Evolutionary conservation across 2,797 vertebrate species (phyloP), one percentile per base, ranked within the genome.

Genomic region (Gambusia yucatana): DNA sequence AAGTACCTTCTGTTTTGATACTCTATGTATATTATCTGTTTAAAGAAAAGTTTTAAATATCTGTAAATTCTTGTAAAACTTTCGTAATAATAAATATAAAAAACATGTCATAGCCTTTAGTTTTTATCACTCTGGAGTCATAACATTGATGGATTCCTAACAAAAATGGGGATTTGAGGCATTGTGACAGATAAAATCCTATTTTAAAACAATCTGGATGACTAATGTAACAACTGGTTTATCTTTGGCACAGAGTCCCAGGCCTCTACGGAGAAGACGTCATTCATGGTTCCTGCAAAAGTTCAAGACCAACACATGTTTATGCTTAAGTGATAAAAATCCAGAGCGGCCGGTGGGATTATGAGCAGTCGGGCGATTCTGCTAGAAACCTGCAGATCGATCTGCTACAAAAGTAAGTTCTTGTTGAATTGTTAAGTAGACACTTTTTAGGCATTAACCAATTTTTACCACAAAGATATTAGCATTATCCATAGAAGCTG

Each of bases 1-100:
- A 87, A 67, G 85, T 91, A 77, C 86, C 84, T 83, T 41, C 36
- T 67, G 20, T 67, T 41, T 67, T 67, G 36, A 67, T 41, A 41
- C 3, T 11, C 63, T 67, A 22, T 39, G 17, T 11, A 11, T 25
- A 67, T 67, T 17, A 36, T 63, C 61, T 63, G 3, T 36, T 33
- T 63, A 63, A 20, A 63, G 61, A 63, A 20, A 63, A 36, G 20
- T 41, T 20, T 9, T 41, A 67, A 67, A 67, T 67, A 67, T 67
- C 20, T 25, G 8, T 10, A 41, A 17, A 25, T 67, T 25, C 9
- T 41, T 67, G 36, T 25, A 41, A 41, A 67, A 67, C 20, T 67
- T 36, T 67, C 20, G 28, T 7, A 39, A 65, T 39, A 63, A 36
- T 65, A 39, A 1, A 36, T 63, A 65, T 16, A 39, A 59, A 13